Base-by-base conservation (phyloP, 2,888 invertebrate genomes). In the Eupeodes latifasciatus region DNA sequence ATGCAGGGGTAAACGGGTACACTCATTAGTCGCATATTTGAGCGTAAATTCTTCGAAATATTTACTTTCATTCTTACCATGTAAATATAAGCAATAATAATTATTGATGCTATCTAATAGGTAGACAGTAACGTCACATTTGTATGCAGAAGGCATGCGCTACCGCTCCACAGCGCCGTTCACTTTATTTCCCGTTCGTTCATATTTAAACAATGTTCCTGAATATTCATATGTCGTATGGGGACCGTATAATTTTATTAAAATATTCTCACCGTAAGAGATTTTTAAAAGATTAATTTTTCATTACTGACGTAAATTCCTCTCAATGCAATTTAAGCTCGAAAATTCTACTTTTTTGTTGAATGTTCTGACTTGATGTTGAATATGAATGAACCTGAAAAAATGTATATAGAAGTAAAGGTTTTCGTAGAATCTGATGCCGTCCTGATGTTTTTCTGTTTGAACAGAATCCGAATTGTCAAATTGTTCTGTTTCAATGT, bases 1-100 rank as follows among this genome's bases (percentile, higher is more conserved):
- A 40, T 7, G 40, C 5, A 5, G 40, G 6, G 40, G 9, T 5
- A 67, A 16, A n/a, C 27, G 78, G 40, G 9, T 40, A 49, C 80
- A 51, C 5, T 55, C 53, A 71, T 69, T 64, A 78, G 40, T n/a
- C 61, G 34, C 78, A 86, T 86, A 78, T 69, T 78, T 78, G 76
- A 53, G 79, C 71, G 79, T 76, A 66, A 72, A 80, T 87, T 83
- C 75, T 16, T 72, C 51, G 79, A 72, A 83, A 83, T 80, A 76
- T 80, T 86, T 86, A 86, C 85, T 86, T 86, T 86, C 82, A 82
- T 82, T 82, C 85, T 86, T 86, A 84, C 81, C 84, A 84, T 72
- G 80, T 76, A 40, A 76, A 61, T 74, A 57, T 84, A 74, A 67
- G 59, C 57, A 11, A 47, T 57, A 47, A 27, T 27, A 27, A 2